These are phyloP conservation scores for Stegostoma tigrinum DNA, from an alignment of 2,113 vertebrate genomes.

Conservation along the genomic window DNA sequence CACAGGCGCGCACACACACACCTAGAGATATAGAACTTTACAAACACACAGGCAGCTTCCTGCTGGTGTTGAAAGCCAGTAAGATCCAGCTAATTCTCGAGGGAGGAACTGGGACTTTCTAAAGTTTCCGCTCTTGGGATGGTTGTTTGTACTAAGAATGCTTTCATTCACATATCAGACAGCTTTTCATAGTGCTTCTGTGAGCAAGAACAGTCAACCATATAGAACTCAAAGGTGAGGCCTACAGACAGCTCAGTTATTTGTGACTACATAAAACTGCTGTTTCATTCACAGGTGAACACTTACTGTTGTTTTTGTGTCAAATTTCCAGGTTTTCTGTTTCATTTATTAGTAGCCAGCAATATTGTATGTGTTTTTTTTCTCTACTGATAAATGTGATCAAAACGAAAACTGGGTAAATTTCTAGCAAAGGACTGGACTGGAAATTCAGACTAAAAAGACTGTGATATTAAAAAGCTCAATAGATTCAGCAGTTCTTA, in stretches of 20 bases:
- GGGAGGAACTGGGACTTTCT: conserved; percentile 19
- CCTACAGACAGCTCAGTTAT: background rate
- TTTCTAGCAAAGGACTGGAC: background rate
- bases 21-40: background rate
- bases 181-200: background rate
- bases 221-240: conserved; percentile 4
- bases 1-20: background rate
- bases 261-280: background rate
- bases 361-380: background rate
- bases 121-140: background rate
- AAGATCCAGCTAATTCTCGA: background rate
- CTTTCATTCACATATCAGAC: background rate
- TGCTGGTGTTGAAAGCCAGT: background rate
- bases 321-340: background rate
- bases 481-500: background rate
- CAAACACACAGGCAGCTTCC: background rate
- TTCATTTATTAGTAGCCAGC: background rate
- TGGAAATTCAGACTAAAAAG: background rate
- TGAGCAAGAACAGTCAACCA: background rate
- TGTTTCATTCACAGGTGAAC: background rate
- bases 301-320: background rate
- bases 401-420: background rate
- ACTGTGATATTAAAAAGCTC: background rate
- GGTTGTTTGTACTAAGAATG: background rate
- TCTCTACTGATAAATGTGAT: background rate